Evolutionary conservation across 1,140 invertebrate species (phyloP).

Genomic region (Prorops nasuta): DNA sequence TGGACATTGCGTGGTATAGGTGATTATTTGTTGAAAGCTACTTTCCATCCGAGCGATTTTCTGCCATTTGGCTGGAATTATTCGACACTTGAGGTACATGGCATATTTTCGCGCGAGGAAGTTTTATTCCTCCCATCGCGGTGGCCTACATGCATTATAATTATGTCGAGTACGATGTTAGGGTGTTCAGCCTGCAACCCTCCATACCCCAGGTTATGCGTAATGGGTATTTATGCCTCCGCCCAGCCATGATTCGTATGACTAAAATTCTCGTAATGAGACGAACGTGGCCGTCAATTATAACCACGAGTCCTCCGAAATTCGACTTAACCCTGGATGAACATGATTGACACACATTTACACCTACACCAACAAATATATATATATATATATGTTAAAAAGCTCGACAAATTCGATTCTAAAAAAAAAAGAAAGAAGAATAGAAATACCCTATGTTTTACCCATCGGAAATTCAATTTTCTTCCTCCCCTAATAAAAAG

Average conservation of each 20-base stretch:
- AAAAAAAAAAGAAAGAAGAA: neutral
- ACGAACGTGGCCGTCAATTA: slow-evolving; percentile 40
- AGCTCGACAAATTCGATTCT: too few relatives aligned
- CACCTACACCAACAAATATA: too few relatives aligned
- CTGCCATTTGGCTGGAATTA: too few relatives aligned
- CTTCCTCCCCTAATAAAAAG: neutral
- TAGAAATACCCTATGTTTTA: too few relatives aligned
- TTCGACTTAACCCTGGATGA: too few relatives aligned
- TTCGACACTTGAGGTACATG: too few relatives aligned
- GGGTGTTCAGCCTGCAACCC: neutral
- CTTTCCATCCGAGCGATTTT: too few relatives aligned
- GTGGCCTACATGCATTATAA: slow-evolving; percentile 31
- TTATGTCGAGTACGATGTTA: slow-evolving; percentile 28
- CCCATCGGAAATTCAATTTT: neutral
- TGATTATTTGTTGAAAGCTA: too few relatives aligned
- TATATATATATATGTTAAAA: too few relatives aligned
- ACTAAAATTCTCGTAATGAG: slow-evolving; percentile 37
- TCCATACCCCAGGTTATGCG: slow-evolving; percentile 18
- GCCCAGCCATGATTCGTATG: slow-evolving; percentile 33
- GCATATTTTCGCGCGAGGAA: slow-evolving; percentile 29
- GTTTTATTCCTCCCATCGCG: slow-evolving; percentile 30
- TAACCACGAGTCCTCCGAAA: slow-evolving; percentile 18
- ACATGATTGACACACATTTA: too few relatives aligned
- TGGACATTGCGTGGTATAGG: too few relatives aligned
- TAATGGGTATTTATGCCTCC: slow-evolving; percentile 40